Conservation (phyloP, 1,140 invertebrate genomes). For the Calephelis nemesis region DNA sequence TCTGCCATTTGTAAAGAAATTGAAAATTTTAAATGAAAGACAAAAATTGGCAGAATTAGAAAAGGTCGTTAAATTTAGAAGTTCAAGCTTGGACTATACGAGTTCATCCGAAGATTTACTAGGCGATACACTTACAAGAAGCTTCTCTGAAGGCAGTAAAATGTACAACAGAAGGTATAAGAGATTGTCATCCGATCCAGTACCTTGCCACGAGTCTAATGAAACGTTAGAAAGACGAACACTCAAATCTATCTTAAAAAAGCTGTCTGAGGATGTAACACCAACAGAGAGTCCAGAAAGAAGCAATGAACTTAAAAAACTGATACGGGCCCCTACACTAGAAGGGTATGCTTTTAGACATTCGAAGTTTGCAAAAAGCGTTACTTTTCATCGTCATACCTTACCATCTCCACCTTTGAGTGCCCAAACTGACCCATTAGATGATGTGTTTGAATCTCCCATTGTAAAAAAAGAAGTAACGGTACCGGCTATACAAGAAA, state of each 20-base stretch:
- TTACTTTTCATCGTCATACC: conserved; percentile 92
- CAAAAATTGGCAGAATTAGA: conserved; percentile 91
- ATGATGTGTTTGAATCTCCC: conserved; percentile 58
- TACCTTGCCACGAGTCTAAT: conserved; percentile 85
- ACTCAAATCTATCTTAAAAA: conserved; percentile 92
- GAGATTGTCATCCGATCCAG: conserved; percentile 70
- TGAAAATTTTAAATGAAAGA: conserved; percentile 92
- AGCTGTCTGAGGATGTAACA: conserved; percentile 84
- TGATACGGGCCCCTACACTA: conserved; percentile 89
- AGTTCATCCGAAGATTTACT: conserved; percentile 81
- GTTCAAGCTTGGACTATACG: conserved; percentile 89
- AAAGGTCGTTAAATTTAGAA: conserved; percentile 84
- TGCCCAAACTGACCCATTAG: conserved; percentile 57
- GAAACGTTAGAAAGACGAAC: conserved; percentile 90
- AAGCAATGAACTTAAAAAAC: conserved; percentile 80
- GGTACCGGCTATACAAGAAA: conserved; percentile 19
- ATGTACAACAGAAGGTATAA: conserved; percentile 77
- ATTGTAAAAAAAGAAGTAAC: conserved; percentile 30
- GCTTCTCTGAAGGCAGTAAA: conserved; percentile 81
- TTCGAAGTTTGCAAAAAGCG: conserved; percentile 92
- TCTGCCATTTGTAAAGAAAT: conserved; percentile 92
- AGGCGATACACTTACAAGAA: conserved; percentile 82
- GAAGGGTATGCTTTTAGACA: conserved; percentile 92
- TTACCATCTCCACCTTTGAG: conserved; percentile 87
- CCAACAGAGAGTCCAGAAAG: conserved; percentile 67